phyloP scores from a whole-genome alignment of 2,113 vertebrate species.

The Grammomys surdaster region DNA sequence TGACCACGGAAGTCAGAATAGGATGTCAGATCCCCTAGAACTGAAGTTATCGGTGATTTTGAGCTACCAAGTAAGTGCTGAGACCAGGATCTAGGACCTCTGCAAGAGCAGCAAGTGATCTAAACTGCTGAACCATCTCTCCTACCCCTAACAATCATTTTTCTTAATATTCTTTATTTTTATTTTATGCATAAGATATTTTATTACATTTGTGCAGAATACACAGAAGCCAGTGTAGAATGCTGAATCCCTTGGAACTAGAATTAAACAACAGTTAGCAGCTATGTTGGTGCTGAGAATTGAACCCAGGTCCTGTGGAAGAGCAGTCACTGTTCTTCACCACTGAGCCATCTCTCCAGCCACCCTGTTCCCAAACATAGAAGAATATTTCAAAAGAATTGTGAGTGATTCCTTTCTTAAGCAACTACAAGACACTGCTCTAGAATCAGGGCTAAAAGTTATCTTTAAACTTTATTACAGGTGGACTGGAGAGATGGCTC shows the following conservation, averaged over 20 bases:
- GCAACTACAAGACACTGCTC: not conserved
- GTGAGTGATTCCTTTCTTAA: constrained; percentile 17
- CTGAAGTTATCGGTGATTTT: not conserved
- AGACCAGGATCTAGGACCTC: not conserved
- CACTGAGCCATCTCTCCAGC: not conserved
- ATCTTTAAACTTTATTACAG: not conserved
- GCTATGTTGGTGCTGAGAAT: not conserved
- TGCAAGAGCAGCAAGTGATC: not conserved
- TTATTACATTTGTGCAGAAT: not conserved
- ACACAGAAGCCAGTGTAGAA: not conserved
- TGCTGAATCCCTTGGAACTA: not conserved
- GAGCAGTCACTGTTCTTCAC: not conserved
- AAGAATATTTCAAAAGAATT: constrained; percentile 20
- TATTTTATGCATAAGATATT: not conserved
- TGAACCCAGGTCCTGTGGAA: not conserved
- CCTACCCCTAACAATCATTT: not conserved
- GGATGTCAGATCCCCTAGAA: not conserved
- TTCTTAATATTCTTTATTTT: not conserved
- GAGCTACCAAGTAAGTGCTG: not conserved
- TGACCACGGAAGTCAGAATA: not conserved
- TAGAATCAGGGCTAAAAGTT: not conserved
- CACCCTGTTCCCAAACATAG: not conserved
- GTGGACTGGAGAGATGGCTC: too few relatives aligned
- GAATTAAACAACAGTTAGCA: not conserved
- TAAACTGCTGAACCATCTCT: not conserved